Evolutionary conservation across 2,113 vertebrate genomes (phyloP), one percentile per base, ranked within the genome.

Genomic region (Bos javanicus): DNA sequence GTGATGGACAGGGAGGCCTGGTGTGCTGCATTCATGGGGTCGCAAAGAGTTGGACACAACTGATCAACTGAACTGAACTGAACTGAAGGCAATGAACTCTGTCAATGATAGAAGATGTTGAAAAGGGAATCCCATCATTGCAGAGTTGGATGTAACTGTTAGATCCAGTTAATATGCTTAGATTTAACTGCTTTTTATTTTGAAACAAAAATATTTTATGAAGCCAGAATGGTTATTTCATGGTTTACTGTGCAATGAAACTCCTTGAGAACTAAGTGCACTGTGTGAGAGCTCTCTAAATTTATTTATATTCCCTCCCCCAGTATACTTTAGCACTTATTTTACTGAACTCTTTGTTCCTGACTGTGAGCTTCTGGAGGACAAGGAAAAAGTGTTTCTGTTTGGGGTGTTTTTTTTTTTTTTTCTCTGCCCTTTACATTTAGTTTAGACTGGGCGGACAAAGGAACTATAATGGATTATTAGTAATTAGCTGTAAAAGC

Each of bases 181-280:
- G 0, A 82, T 92, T 28, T 95, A 48, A 36, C 80, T 88, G 11
- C 26, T 28, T 80, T 91, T 81, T 76, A 11, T 82, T 89, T 78
- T 60, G 43, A 94, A 89, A 94, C 46, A 81, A 93, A 91, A 96
- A 3, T 52, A 10, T 87, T 96, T 90, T 48, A 52, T 82, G 57
- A 87, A 86, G 13, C 28, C 36, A 59, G 4, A 25, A 30, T 57
- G 5, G 48, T 82, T 60, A 10, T 67, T 96, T 90, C 71, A 48
- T 90, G 39, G 7, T 57, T 92, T 87, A 74, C 15, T 54, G 28
- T 16, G 90, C 43, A 92, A 4, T 28, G 56, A 87, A 90, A 82
- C 17, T 16, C 60, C 9, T 64, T 90, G 81, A 90, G 60, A 93
- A 82, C 33, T 94, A 25, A 17, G 13, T 59, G 4, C 4, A 60